Conservation (phyloP, 1,140 invertebrate species). For the Laupala kohalensis region DNA sequence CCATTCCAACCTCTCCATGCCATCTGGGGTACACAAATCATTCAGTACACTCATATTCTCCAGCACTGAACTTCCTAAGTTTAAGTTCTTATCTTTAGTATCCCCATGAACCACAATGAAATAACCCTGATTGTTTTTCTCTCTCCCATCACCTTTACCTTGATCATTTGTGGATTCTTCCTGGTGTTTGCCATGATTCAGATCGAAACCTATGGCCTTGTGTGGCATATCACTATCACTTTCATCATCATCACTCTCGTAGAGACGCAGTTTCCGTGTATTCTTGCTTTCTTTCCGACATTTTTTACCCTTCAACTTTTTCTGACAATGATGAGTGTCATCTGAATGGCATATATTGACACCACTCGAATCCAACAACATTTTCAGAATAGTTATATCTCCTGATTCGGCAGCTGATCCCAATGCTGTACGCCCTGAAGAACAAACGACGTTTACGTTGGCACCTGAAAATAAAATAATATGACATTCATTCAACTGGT, state of each 20-base stretch:
- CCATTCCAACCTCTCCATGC: conserved; percentile 44
- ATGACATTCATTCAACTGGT: not conserved
- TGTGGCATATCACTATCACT: not conserved
- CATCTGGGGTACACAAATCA: conserved; percentile 39
- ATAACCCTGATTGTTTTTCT: conserved; percentile 25
- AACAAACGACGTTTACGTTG: conserved; percentile 32
- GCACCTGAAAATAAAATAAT: conserved; percentile 25
- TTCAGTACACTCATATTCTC: conserved; percentile 6
- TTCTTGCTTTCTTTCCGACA: not conserved
- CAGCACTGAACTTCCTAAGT: not conserved
- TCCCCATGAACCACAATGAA: conserved; percentile 16
- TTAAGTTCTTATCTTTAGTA: not conserved
- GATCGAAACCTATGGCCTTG: not conserved
- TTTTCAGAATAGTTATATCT: conserved; percentile 27
- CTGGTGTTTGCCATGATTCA: not conserved
- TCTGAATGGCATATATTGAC: not conserved
- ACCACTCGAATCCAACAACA: conserved; percentile 20
- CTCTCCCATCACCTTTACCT: conserved; percentile 12
- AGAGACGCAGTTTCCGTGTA: not conserved
- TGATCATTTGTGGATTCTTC: not conserved
- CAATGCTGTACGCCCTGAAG: conserved; percentile 30
- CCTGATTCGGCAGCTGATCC: conserved; percentile 33
- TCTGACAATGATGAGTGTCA: not conserved
- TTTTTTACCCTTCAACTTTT: not conserved
- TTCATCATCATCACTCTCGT: not conserved